These are phyloP conservation scores for Drosophila conformis DNA, from an alignment of 2,888 invertebrate species.

Conservation along the genomic window DNA sequence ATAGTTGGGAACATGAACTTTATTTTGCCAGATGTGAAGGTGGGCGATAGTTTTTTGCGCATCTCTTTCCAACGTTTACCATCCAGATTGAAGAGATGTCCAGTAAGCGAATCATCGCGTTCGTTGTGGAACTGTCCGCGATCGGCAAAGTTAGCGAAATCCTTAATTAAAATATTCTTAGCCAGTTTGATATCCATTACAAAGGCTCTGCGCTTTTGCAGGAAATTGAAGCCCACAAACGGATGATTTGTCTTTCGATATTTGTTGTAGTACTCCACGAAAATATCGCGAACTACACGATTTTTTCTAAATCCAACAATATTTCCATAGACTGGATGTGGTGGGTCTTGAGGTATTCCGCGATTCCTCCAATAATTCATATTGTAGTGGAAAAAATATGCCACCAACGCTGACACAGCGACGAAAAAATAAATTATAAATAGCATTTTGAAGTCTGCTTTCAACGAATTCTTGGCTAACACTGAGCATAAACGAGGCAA, in stretches of 20 bases:
- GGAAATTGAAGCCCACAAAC: constrained; percentile 69
- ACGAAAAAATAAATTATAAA: constrained; percentile 48
- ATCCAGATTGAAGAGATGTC: constrained; percentile 80
- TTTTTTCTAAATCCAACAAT: constrained; percentile 44
- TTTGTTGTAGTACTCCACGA: constrained; percentile 56
- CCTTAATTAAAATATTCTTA: constrained; percentile 61
- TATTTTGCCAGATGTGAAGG: constrained; percentile 78
- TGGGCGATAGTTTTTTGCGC: constrained; percentile 83
- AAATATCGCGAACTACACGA: constrained; percentile 36
- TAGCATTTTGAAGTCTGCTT: constrained; percentile 28
- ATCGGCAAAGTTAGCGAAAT: constrained; percentile 82
- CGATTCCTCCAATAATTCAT: constrained; percentile 52
- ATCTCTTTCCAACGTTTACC: constrained; percentile 85
- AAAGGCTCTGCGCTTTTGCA: constrained; percentile 57
- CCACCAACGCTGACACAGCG: constrained; percentile 45
- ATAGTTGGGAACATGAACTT: constrained; percentile 74
- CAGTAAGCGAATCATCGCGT: constrained; percentile 82
- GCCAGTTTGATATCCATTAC: constrained; percentile 62
- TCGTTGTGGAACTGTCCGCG: constrained; percentile 81
- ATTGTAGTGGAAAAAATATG: constrained; percentile 41
- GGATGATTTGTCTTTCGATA: constrained; percentile 43
- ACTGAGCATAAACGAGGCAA: constrained; percentile 11
- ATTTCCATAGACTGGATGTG: constrained; percentile 55
- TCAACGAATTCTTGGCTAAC: neutral
- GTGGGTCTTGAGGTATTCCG: constrained; percentile 53